These are phyloP conservation scores for Phragmatobia fuliginosa DNA, from an alignment of 2,888 invertebrate species.

Conservation along the genomic window DNA sequence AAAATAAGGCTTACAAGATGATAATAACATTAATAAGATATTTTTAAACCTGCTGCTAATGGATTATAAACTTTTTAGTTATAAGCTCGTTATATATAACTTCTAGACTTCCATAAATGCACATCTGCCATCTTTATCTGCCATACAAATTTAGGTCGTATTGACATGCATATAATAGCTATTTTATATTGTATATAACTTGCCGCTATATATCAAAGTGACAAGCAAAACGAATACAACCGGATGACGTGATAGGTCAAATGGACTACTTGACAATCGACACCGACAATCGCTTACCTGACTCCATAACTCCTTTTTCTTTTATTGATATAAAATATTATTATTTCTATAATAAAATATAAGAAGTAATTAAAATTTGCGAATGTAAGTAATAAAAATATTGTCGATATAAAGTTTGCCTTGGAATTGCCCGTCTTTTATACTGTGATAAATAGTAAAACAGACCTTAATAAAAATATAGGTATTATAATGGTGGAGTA, in stretches of 20 bases:
- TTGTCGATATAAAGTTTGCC: neutral
- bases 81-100: neutral
- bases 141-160: neutral
- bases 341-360: neutral
- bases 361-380: neutral
- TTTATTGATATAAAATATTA: neutral
- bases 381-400: neutral
- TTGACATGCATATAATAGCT: neutral
- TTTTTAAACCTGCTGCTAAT: neutral
- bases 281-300: constrained; percentile 1
- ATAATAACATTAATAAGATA: neutral
- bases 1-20: too few relatives aligned
- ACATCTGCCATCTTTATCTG: neutral
- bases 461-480: too few relatives aligned
- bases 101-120: neutral
- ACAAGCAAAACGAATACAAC: constrained; percentile 1
- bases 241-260: constrained; percentile 15
- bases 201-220: neutral
- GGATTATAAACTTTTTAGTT: neutral
- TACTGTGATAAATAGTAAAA: too few relatives aligned
- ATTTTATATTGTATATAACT: neutral
- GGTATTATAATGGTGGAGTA: too few relatives aligned
- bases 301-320: neutral
- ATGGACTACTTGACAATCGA: constrained; percentile 3
- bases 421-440: neutral